Percentiles rank a stretch among this genome's conserved stretches.
Evolutionary conservation across 2,113 vertebrate species (phyloP).

Genomic region (Anhinga rufa): DNA sequence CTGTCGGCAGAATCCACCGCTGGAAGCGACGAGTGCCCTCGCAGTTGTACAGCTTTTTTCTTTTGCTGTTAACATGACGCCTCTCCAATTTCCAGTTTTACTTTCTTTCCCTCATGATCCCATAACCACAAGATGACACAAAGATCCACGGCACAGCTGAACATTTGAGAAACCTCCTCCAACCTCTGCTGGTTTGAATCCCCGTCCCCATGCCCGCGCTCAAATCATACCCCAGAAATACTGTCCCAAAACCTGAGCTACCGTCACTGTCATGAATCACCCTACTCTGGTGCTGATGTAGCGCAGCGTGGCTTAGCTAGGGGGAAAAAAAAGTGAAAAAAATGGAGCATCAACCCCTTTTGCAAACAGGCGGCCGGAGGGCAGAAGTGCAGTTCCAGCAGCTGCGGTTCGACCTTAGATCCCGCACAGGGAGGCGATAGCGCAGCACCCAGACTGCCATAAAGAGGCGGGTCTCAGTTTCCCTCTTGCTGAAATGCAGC

Average conservation of each 20-base stretch:
- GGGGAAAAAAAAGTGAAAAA: not conserved
- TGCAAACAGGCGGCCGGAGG: not conserved
- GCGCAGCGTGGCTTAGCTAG: accelerated
- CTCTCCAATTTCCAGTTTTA: not conserved
- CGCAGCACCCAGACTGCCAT: accelerated
- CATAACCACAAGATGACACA: not conserved
- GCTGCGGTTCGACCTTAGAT: not conserved
- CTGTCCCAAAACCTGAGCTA: not conserved
- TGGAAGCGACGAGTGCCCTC: accelerated
- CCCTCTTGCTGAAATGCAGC: not conserved
- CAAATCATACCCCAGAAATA: not conserved
- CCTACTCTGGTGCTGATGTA: not conserved
- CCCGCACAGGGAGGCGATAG: accelerated
- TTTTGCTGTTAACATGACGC: not conserved
- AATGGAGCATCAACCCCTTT: not conserved
- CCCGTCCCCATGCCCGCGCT: accelerated
- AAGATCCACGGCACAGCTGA: not conserved
- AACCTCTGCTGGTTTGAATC: not conserved
- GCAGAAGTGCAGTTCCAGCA: not conserved
- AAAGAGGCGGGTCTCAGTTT: not conserved
- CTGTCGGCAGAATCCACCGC: not conserved
- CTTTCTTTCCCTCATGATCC: not conserved
- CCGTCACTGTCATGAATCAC: accelerated
- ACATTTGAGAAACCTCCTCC: too few relatives aligned
- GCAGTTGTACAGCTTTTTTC: not conserved